A percentile compares a stretch with the other conserved stretches of the same genome.
phyloP scores from a whole-genome alignment of 37 sponge, comb jelly and placozoan genomes.

The Oopsacas minuta region DNA sequence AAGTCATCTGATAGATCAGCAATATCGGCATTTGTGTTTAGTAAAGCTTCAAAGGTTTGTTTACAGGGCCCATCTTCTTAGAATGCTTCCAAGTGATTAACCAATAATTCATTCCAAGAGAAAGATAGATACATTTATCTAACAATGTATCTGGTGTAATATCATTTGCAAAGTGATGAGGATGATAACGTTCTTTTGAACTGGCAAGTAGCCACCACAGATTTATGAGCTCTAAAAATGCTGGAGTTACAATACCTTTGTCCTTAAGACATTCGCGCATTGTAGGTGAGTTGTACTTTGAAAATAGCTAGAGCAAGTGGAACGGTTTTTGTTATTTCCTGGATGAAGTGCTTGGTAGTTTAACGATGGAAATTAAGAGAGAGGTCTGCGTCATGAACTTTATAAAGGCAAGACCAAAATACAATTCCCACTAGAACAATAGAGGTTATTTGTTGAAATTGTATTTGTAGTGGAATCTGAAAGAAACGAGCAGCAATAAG shows the following conservation, averaged over 20 bases:
- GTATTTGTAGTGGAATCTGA: constrained; percentile 3
- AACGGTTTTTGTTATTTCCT: not conserved
- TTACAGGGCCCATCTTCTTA: not conserved
- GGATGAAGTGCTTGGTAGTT: constrained; percentile 17
- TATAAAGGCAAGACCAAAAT: not conserved
- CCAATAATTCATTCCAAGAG: not conserved
- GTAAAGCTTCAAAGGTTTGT: not conserved
- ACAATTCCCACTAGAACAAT: not conserved
- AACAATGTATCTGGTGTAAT: not conserved
- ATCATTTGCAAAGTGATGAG: not conserved
- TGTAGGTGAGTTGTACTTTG: not conserved
- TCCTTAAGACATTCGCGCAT: constrained; percentile 3
- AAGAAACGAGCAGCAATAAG: constrained; percentile 8
- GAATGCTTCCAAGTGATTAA: not conserved
- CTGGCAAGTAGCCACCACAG: not conserved
- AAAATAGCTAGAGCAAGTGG: constrained; percentile 17
- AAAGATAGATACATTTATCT: not conserved
- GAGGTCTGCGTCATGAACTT: constrained; percentile 11
- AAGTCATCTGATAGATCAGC: constrained; percentile 14
- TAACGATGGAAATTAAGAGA: not conserved
- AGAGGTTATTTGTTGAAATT: not conserved
- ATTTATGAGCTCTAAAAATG: constrained; percentile 14
- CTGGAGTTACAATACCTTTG: not conserved
- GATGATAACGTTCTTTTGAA: constrained; percentile 9
- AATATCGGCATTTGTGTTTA: not conserved